Evolutionary conservation across 2,888 invertebrate genomes (phyloP).

Genomic region (Euproctis similis): DNA sequence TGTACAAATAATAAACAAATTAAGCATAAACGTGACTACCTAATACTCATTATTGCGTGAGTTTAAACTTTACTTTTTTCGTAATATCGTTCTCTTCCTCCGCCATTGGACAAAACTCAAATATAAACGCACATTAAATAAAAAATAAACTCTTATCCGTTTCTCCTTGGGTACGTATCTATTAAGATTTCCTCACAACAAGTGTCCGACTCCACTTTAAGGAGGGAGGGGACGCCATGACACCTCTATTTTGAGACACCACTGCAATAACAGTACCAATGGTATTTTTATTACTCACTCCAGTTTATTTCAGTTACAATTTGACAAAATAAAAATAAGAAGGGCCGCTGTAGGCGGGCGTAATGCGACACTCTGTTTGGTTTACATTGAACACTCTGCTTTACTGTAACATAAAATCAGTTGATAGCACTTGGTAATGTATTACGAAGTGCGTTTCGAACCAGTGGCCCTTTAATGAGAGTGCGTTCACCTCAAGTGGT

Average conservation of each 20-base stretch:
- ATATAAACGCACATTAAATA: background rate
- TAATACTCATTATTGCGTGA: too few relatives aligned
- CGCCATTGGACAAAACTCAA: too few relatives aligned
- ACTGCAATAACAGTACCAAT: constrained; percentile 69
- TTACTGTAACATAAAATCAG: background rate
- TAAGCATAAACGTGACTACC: too few relatives aligned
- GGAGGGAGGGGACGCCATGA: constrained; percentile 37
- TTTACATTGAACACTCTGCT: constrained; percentile 28
- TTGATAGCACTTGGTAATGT: constrained; percentile 29
- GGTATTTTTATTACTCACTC: constrained; percentile 72
- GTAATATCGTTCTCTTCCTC: too few relatives aligned
- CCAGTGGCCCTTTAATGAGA: constrained; percentile 67
- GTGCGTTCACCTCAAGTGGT: constrained; percentile 59
- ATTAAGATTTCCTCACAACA: constrained; percentile 29
- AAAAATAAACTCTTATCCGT: constrained; percentile 19
- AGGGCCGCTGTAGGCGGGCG: constrained; percentile 41
- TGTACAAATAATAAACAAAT: too few relatives aligned
- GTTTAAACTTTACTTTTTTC: too few relatives aligned
- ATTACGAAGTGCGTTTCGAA: constrained; percentile 36
- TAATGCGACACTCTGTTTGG: constrained; percentile 43
- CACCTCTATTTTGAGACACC: constrained; percentile 54
- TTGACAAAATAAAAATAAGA: constrained; percentile 74
- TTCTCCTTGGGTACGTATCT: constrained; percentile 25
- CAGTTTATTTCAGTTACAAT: constrained; percentile 74
- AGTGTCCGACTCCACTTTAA: constrained; percentile 21